Evolutionary conservation across 2,113 vertebrate species (phyloP).

Genomic region (Lagenorhynchus albirostris): DNA sequence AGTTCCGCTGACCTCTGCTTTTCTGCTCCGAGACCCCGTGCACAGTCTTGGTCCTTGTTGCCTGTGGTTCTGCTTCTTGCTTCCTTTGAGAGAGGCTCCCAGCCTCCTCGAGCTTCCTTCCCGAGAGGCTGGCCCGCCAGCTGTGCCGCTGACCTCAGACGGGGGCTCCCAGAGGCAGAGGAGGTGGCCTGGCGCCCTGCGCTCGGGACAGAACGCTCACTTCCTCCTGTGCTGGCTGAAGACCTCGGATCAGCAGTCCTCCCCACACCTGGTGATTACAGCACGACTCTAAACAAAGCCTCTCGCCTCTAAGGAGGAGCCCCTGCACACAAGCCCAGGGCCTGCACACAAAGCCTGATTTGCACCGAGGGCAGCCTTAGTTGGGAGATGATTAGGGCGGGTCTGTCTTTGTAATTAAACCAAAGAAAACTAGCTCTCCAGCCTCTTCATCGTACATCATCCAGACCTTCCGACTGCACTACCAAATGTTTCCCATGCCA

Average conservation of each 20-base stretch:
- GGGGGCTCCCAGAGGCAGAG: neutral
- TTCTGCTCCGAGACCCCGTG: neutral
- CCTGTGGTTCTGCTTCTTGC: neutral
- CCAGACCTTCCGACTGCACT: neutral
- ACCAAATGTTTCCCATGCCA: neutral
- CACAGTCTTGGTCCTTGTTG: neutral
- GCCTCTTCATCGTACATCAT: neutral
- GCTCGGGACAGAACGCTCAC: neutral
- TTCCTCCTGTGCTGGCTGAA: conserved; percentile 19
- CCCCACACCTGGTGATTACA: neutral
- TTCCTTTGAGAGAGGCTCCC: neutral
- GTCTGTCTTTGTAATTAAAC: neutral
- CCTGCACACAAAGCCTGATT: neutral
- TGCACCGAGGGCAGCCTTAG: neutral
- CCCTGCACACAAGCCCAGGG: too few species aligned
- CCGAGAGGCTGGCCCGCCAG: neutral
- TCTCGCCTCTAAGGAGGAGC: neutral
- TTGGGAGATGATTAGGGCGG: neutral
- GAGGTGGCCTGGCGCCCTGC: neutral
- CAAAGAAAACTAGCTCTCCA: neutral
- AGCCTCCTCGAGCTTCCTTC: neutral
- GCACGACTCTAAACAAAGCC: neutral
- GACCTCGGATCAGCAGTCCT: conserved; percentile 15
- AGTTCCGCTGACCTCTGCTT: neutral
- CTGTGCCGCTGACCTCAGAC: neutral